Evolutionary conservation across 2,888 invertebrate genomes (phyloP), one percentile per base, ranked within the genome.

Genomic region (Athripsodes cinereus): DNA sequence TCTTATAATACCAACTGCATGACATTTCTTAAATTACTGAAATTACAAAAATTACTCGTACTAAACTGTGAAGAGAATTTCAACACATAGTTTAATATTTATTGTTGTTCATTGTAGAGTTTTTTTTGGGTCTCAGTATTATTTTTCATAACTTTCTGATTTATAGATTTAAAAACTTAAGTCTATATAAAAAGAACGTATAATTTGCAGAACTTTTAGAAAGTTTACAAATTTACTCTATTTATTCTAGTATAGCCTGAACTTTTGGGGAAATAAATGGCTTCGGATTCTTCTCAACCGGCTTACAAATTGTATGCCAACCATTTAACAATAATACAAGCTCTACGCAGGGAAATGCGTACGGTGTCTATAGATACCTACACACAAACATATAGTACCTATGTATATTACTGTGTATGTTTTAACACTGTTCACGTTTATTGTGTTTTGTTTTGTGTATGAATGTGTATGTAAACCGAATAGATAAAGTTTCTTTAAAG

Each of bases 181-280:
- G n/a, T n/a, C n/a, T n/a, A n/a, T n/a, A n/a, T n/a, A n/a, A n/a
- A n/a, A n/a, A n/a, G n/a, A n/a, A n/a, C n/a, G n/a, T n/a, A n/a
- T n/a, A n/a, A n/a, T 26, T 26, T 26, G 26, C 26, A 10, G 5
- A 26, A 26, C 26, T 26, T 40, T 40, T 13, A 40, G 8, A 22
- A 50, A 50, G 22, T 47, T 48, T 48, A 46, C 31, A 55, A 55
- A 55, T 50, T 48, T 22, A 50, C 10, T 40, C 55, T 49, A 50
- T 55, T 55, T 49, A 55, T 55, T 50, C 55, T 22, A 13, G 34
- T 35, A 55, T 49, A 55, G 44, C 50, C 35, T 22, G 18, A 55
- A 55, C 20, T 55, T 55, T 31, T n/a, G 21, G 40, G 44, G 40
- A 55, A 35, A 55, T 50, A 55, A 50, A 55, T 50, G 34, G 44